Evolutionary conservation across 2,113 vertebrate species (phyloP), one percentile per base, ranked within the genome.

Genomic region (Pitta sordida): DNA sequence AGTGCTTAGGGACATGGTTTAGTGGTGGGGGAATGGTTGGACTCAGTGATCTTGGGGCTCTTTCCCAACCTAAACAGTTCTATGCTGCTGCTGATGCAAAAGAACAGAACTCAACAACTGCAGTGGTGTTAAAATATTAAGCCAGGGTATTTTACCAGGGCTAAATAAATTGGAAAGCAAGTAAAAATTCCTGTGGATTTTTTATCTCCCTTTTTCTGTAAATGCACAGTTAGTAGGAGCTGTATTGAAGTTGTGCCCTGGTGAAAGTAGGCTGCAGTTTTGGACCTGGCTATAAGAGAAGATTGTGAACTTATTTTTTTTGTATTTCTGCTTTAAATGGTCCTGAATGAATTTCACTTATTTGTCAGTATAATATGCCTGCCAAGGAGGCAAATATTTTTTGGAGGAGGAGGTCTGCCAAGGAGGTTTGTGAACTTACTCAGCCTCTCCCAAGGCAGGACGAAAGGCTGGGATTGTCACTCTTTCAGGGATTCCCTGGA

Each of bases 391-490:
- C 3, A 6, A 44, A 44, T 44, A 20, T 46, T 46, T 46, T 44
- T 44, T 44, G 15, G 43, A 44, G 43, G 43, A 43, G 43, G 43
- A 44, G 43, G 63, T 76, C 46, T 83, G 67, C 87, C 29, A 89
- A 83, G 55, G 44, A 89, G 36, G 9, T 73, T 84, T 74, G 26
- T 62, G 75, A 91, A 48, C 75, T 81, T 86, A 49, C 30, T 90
- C 51, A 24, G 79, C 21, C 52, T 81, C 78, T 93, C 77, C 74
- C 48, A 13, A 78, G 55, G 73, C 7, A n/a, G 70, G 76, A 87
- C 87, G 43, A 93, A 59, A 80, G 74, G 36, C 58, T 39, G 80
- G 70, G 46, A 39, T 59, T 88, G 70, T 88, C 91, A n/a, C 83
- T 89, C 26, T 43, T 67, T 55, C 0, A 5, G 87, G 58, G 15